Percentiles rank a stretch among this genome's conserved stretches.
These are phyloP conservation scores for Sporophila hypoxantha DNA, from an alignment of 2,113 vertebrate species.

Conservation along the genomic window DNA sequence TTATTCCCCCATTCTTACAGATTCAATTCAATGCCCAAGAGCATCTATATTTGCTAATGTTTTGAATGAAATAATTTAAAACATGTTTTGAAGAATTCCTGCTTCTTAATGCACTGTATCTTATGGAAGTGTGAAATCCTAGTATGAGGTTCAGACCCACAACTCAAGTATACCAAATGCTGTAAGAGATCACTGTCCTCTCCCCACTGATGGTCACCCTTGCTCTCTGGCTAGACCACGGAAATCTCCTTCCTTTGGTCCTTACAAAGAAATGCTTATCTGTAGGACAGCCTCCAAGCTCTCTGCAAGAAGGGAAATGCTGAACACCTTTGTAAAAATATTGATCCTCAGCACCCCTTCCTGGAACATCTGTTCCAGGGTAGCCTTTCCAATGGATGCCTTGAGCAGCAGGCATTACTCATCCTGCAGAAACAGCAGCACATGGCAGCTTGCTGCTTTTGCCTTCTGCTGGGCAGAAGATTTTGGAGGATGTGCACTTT, in stretches of 20 bases:
- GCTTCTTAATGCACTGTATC: neutral
- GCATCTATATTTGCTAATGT: neutral
- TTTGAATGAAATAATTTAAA: neutral
- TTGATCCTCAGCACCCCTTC: neutral
- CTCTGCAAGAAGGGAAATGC: neutral
- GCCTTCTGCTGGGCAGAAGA: neutral
- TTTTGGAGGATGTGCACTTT: neutral
- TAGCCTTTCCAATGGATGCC: neutral
- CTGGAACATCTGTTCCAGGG: fast-evolving
- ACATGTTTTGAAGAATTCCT: neutral
- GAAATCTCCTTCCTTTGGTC: neutral
- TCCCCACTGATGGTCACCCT: neutral
- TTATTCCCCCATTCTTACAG: neutral
- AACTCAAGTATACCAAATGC: neutral
- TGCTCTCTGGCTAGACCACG: neutral
- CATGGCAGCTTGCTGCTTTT: neutral
- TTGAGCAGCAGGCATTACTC: neutral
- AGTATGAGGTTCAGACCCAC: neutral
- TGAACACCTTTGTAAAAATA: neutral
- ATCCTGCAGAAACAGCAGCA: neutral
- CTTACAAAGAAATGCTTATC: neutral
- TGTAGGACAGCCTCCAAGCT: neutral
- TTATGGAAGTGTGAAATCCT: neutral
- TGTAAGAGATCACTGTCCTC: neutral
- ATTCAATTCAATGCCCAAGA: neutral